Conservation (phyloP, 2,113 vertebrate species). For the Aix galericulata region DNA sequence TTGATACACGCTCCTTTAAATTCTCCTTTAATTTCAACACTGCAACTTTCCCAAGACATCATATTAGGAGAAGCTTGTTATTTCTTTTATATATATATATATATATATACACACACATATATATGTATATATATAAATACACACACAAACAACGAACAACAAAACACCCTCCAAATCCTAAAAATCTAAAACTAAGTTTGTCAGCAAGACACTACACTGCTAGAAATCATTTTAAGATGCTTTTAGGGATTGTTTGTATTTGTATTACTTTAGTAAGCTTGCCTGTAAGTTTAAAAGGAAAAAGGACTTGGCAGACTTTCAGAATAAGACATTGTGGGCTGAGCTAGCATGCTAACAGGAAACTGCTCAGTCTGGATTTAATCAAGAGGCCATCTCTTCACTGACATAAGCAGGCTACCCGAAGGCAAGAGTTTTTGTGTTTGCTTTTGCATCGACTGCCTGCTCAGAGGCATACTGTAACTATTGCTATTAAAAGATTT, state of each 20-base stretch:
- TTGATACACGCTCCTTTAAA: background rate
- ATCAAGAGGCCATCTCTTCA: constrained; percentile 77
- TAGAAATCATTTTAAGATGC: constrained; percentile 31
- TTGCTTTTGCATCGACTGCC: constrained; percentile 24
- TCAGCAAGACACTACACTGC: constrained; percentile 13
- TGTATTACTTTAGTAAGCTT: constrained; percentile 56
- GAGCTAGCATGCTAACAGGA: constrained; percentile 84
- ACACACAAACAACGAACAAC: too few relatives aligned
- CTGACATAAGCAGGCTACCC: constrained; percentile 68
- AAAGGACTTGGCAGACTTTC: constrained; percentile 65
- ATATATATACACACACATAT: too few relatives aligned
- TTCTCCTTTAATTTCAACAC: constrained; percentile 14
- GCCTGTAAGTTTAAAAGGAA: constrained; percentile 57
- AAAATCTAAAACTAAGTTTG: background rate
- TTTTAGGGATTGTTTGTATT: constrained; percentile 40
- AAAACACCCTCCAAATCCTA: background rate
- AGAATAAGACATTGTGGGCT: constrained; percentile 59
- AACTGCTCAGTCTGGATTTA: constrained; percentile 89
- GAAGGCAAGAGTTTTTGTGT: constrained; percentile 45
- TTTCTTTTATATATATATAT: too few relatives aligned
- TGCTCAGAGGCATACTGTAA: background rate
- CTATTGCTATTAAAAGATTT: background rate
- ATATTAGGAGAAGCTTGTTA: background rate
- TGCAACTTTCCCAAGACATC: background rate
- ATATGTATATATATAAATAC: too few relatives aligned